Evolutionary conservation across 2,797 vertebrate species (phyloP), one percentile per base, ranked within the genome.

Genomic region (Bovichtus variegatus): DNA sequence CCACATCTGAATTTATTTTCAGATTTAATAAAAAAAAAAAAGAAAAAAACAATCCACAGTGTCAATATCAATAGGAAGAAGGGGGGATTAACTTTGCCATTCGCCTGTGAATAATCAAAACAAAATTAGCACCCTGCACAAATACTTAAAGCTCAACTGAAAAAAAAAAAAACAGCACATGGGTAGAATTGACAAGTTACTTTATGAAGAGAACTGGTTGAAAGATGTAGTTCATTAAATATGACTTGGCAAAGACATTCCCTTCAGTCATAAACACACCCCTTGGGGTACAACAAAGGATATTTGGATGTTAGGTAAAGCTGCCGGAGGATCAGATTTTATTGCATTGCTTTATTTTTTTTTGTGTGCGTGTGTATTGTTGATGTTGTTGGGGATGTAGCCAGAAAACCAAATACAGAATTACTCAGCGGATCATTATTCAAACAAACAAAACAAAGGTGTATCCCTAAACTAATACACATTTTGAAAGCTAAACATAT

Each of bases 221-320:
- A 80, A 86, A 88, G 75, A 53, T 80, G 71, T 29, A 75, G 77
- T 87, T 93, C 81, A 91, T 92, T 92, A 93, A 89, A 91, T 61
- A 66, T 50, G 83, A 87, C 71, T 84, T 86, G 74, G 88, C 74
- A 88, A 75, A 84, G 73, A 71, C 34, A 29, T 83, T 70, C 75
- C 62, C 74, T 77, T 85, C 55, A 82, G 84, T 90, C 84, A 86
- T 84, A 88, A 90, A 85, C 70, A 63, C 57, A 60, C 46, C 71
- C 76, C 66, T 64, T 58, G 40, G 49, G 59, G 49, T n/a, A 44
- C 36, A 76, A 82, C 71, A 76, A 79, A 72, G 72, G 81, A 84
- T 84, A 85, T 44, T 23, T 78, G 70, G 66, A 80, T 74, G 77
- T 60, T 44, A 59, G 68, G 58, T 76, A 86, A 86, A 87, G 54